These are phyloP conservation scores for Ptychochromis oligacanthus DNA, from an alignment of 2,113 vertebrate genomes.

Conservation along the genomic window DNA sequence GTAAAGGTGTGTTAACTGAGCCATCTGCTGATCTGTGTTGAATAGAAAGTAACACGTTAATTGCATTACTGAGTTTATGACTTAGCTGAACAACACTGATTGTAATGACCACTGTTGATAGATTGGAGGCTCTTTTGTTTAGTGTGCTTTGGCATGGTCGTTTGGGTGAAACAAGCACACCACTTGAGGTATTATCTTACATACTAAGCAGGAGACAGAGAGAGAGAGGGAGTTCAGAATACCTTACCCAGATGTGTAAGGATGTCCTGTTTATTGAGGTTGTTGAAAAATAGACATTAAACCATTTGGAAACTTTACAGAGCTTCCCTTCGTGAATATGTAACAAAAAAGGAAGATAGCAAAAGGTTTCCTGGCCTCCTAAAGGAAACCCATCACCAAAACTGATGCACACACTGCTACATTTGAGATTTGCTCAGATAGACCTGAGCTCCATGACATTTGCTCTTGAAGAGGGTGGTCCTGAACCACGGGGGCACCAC, in stretches of 20 bases:
- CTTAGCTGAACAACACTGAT: not conserved
- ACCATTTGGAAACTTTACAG: not conserved
- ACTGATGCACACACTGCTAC: not conserved
- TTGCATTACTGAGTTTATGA: not conserved
- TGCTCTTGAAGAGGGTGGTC: not conserved
- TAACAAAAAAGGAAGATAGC: not conserved
- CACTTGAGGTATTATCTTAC: no score
- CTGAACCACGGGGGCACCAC: not conserved
- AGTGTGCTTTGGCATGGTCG: not conserved
- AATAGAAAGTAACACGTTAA: slow-evolving; percentile 1
- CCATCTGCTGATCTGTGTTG: not conserved
- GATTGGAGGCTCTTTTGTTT: not conserved
- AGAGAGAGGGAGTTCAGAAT: not conserved
- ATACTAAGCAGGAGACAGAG: not conserved
- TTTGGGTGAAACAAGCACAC: not conserved
- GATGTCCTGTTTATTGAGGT: not conserved
- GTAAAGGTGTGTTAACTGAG: not conserved
- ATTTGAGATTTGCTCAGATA: not conserved
- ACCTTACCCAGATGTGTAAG: not conserved
- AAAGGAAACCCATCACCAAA: not conserved
- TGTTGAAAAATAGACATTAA: not conserved
- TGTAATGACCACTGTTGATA: not conserved
- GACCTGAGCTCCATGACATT: not conserved
- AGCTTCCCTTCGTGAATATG: not conserved
- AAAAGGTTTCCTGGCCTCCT: not conserved